phyloP scores from a whole-genome alignment of 2,113 vertebrate species.

The Acinonyx jubatus region DNA sequence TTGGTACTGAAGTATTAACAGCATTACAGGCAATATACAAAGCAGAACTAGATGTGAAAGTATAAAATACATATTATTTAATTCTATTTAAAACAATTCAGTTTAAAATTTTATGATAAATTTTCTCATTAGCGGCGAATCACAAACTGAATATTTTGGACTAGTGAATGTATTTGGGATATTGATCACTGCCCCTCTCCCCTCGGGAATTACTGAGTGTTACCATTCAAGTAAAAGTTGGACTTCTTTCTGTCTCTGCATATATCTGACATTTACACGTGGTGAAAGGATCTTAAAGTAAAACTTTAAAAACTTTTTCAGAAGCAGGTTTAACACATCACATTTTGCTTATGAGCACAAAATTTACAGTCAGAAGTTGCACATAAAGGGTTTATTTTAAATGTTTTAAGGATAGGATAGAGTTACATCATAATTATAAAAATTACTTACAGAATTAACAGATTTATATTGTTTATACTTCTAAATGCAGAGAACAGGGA shows the following conservation, averaged over 20 bases:
- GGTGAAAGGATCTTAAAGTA: conserved; percentile 3
- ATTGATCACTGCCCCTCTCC: not conserved
- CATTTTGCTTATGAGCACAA: conserved; percentile 84
- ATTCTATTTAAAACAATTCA: conserved; percentile 14
- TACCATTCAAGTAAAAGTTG: conserved; percentile 8
- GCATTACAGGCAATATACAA: conserved; percentile 33
- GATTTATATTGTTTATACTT: conserved; percentile 92
- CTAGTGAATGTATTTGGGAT: not conserved
- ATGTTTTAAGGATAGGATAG: conserved; percentile 95
- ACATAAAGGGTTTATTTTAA: conserved; percentile 95
- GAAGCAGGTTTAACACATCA: conserved; percentile 69
- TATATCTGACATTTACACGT: conserved; percentile 50
- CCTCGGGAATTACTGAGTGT: not conserved
- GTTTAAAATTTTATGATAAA: conserved; percentile 42
- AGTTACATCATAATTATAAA: conserved; percentile 96
- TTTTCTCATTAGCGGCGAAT: not conserved
- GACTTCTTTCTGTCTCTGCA: not conserved
- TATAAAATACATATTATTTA: conserved; percentile 12
- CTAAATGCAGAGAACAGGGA: conserved; percentile 94
- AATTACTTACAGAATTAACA: conserved; percentile 96
- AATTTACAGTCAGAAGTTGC: conserved; percentile 87
- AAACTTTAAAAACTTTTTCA: conserved; percentile 62
- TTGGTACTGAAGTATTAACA: not conserved
- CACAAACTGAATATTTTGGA: not conserved
- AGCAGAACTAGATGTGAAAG: conserved; percentile 26